These are phyloP conservation scores for Plutomurus gul DNA, from an alignment of 1,140 invertebrate genomes.

Conservation along the genomic window DNA sequence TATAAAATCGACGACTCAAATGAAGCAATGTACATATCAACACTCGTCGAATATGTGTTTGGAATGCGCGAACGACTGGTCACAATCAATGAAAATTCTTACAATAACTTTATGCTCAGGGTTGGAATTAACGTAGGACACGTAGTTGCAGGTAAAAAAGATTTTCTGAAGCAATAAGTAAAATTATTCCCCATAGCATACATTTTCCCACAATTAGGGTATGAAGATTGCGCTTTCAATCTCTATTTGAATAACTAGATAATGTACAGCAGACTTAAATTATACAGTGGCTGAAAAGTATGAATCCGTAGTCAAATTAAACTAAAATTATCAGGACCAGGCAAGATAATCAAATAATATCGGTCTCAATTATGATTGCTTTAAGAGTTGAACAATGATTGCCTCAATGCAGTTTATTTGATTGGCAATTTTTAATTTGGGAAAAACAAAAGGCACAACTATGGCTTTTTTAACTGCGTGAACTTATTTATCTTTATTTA, in stretches of 20 bases:
- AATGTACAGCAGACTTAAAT: background rate
- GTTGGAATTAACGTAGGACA: conserved; percentile 68
- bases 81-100: conserved; percentile 92
- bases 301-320: too few relatives aligned
- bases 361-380: too few relatives aligned
- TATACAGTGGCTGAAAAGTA: too few relatives aligned
- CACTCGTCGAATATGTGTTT: conserved; percentile 86
- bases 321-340: too few relatives aligned
- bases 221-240: too few relatives aligned
- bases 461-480: too few relatives aligned
- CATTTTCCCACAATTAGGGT: background rate
- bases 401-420: too few relatives aligned
- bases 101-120: conserved; percentile 93
- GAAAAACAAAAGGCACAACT: too few relatives aligned
- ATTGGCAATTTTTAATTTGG: too few relatives aligned
- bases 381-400: too few relatives aligned
- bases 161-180: background rate
- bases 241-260: background rate
- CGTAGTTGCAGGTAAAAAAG: conserved; percentile 27
- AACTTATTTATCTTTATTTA: too few relatives aligned
- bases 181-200: background rate
- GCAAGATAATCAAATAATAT: too few relatives aligned
- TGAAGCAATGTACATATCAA: conserved; percentile 69
- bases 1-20: conserved; percentile 70
- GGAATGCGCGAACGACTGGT: conserved; percentile 83